Percentiles rank a stretch among this genome's conserved stretches.
Evolutionary conservation across 2,113 vertebrate species (phyloP).

Genomic region (Stegastes partitus): DNA sequence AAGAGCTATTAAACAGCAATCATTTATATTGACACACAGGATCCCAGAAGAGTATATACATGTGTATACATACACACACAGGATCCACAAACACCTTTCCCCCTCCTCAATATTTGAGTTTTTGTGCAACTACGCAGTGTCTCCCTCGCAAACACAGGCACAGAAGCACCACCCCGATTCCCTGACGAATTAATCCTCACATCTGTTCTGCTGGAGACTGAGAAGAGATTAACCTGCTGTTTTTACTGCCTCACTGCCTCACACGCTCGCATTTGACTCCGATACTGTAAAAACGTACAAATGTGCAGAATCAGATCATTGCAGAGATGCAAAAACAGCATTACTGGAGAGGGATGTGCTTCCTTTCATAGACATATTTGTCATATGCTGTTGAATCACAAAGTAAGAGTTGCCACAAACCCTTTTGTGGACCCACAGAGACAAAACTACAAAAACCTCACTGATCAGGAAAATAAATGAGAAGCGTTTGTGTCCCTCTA

Average conservation of each 20-base stretch:
- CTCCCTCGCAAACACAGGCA: constrained; percentile 15
- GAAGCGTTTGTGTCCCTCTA: not conserved
- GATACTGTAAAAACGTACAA: not conserved
- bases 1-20: not conserved
- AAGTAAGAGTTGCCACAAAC: not conserved
- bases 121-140: not conserved
- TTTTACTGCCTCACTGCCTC: constrained; percentile 49
- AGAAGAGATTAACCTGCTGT: constrained; percentile 71
- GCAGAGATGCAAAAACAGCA: not conserved
- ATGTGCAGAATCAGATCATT: not conserved
- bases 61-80: not conserved
- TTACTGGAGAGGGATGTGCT: not conserved
- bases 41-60: not conserved
- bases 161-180: constrained; percentile 29
- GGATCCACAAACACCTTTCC: not conserved
- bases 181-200: constrained; percentile 70
- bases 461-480: not conserved
- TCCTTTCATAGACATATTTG: not conserved
- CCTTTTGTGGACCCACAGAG: not conserved
- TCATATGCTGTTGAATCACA: not conserved
- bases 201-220: constrained; percentile 72
- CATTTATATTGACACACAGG: not conserved
- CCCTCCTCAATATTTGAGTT: not conserved
- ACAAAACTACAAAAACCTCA: constrained; percentile 6
- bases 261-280: constrained; percentile 9